A percentile compares a stretch with the other conserved stretches of the same genome.
Evolutionary conservation across 2,797 vertebrate genomes (phyloP).

Genomic region (Melanotaenia pygmaea): DNA sequence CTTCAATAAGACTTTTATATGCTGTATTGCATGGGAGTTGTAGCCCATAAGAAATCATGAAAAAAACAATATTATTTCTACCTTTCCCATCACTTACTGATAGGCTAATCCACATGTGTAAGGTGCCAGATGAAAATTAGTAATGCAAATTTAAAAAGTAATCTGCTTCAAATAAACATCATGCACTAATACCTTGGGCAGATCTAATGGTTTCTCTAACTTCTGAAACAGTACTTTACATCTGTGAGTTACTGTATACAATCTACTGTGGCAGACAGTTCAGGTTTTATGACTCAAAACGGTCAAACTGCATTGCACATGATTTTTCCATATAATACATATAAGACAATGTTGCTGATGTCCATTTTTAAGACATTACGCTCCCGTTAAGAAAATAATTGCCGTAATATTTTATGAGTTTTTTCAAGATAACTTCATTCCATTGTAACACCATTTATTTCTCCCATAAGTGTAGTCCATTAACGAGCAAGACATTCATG

Average conservation of each 20-base stretch:
- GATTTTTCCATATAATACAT: conserved; percentile 37
- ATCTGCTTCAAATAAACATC: conserved; percentile 33
- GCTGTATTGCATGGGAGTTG: background rate
- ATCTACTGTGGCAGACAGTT: conserved; percentile 32
- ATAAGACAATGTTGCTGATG: conserved; percentile 26
- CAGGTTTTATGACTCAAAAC: conserved; percentile 10
- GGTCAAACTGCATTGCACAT: conserved; percentile 61
- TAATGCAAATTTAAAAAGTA: conserved; percentile 5
- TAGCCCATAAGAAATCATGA: background rate
- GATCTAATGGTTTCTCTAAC: conserved; percentile 24
- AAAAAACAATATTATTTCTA: background rate
- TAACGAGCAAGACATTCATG: conserved; percentile 40
- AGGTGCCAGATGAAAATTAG: background rate
- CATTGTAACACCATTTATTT: conserved; percentile 32
- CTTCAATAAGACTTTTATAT: background rate
- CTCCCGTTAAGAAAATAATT: conserved; percentile 48
- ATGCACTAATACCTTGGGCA: conserved; percentile 36
- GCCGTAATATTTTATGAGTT: conserved; percentile 4
- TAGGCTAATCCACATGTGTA: background rate
- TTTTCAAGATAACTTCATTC: background rate
- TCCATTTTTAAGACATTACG: conserved; percentile 5
- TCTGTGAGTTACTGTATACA: conserved; percentile 21
- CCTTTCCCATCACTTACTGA: background rate
- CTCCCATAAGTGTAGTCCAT: conserved; percentile 15
- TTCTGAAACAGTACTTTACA: conserved; percentile 30